phyloP scores from a whole-genome alignment of 1,140 invertebrate genomes.

The Drosophila micromelanica region DNA sequence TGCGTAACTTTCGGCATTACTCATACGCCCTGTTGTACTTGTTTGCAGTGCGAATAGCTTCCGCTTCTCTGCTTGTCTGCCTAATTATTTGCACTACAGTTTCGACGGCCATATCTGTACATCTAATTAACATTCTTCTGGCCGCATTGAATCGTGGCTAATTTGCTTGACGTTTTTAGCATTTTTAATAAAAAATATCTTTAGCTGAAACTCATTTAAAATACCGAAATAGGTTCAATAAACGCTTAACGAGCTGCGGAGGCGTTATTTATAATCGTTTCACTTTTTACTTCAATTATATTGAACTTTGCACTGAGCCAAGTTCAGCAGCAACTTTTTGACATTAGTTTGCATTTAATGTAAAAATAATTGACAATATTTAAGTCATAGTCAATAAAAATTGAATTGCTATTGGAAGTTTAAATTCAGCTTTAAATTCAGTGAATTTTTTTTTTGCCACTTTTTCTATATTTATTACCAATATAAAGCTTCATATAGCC shows the following conservation, averaged over 20 bases:
- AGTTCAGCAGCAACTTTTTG: conserved; percentile 1
- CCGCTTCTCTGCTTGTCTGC: conserved; percentile 31
- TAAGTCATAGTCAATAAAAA: too few relatives aligned
- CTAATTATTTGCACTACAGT: conserved; percentile 11
- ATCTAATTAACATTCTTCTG: conserved; percentile 25
- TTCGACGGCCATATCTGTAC: conserved; percentile 1
- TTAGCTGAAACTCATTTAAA: conserved; percentile 13
- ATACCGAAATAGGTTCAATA: conserved; percentile 56
- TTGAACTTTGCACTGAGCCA: conserved; percentile 11
- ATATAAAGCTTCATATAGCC: conserved; percentile 15
- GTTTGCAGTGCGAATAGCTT: conserved; percentile 60
- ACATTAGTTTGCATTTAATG: too few relatives aligned
- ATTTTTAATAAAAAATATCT: conserved; percentile 6
- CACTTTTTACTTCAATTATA: conserved; percentile 12
- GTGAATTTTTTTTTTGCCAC: too few relatives aligned
- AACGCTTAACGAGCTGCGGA: conserved; percentile 66
- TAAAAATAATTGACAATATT: too few relatives aligned
- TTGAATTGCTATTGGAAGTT: too few relatives aligned
- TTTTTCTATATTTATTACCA: conserved; percentile 2
- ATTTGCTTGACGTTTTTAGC: conserved; percentile 27
- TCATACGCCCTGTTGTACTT: conserved; percentile 61
- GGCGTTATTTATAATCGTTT: conserved; percentile 14
- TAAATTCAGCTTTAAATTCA: too few relatives aligned
- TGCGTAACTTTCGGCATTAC: conserved; percentile 69
- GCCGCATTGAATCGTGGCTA: conserved; percentile 5